phyloP scores from a whole-genome alignment of 37 sponge, comb jelly and placozoan species.

The Aplysina aerophoba region DNA sequence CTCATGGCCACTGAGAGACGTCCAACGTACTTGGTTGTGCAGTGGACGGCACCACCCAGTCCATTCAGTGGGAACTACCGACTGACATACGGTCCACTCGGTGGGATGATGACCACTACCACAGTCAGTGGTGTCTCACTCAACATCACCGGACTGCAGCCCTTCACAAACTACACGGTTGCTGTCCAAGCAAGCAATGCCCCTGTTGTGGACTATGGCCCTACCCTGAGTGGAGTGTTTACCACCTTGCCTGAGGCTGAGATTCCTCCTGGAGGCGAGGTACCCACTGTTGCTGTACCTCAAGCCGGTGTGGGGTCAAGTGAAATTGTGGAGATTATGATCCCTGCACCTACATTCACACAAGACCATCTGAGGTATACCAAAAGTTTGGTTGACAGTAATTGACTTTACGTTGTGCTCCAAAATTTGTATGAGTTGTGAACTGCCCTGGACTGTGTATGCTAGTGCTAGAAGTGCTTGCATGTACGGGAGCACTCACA shows the following conservation, averaged over 20 bases:
- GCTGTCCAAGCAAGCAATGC: background rate
- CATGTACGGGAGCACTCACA: too few relatives aligned
- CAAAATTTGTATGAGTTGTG: too few relatives aligned
- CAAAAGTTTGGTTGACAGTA: too few relatives aligned
- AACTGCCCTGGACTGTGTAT: too few relatives aligned
- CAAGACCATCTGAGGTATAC: background rate
- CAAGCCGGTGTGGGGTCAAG: background rate
- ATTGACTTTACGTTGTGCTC: too few relatives aligned
- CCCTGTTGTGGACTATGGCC: background rate
- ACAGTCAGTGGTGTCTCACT: background rate
- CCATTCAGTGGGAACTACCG: slow-evolving; percentile 11
- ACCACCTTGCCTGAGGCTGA: too few relatives aligned
- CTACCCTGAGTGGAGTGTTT: background rate
- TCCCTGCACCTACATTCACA: background rate
- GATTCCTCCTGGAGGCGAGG: too few relatives aligned
- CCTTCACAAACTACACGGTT: background rate
- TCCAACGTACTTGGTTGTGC: background rate
- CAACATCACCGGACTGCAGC: slow-evolving; percentile 10
- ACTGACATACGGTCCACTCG: background rate
- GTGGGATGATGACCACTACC: background rate
- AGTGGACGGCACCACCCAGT: background rate
- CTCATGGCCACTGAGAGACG: background rate
- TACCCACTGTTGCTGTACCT: background rate
- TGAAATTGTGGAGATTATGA: background rate
- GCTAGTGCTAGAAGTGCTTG: too few relatives aligned